Conservation (phyloP, 1,140 invertebrate species). For the Diprion similis region DNA sequence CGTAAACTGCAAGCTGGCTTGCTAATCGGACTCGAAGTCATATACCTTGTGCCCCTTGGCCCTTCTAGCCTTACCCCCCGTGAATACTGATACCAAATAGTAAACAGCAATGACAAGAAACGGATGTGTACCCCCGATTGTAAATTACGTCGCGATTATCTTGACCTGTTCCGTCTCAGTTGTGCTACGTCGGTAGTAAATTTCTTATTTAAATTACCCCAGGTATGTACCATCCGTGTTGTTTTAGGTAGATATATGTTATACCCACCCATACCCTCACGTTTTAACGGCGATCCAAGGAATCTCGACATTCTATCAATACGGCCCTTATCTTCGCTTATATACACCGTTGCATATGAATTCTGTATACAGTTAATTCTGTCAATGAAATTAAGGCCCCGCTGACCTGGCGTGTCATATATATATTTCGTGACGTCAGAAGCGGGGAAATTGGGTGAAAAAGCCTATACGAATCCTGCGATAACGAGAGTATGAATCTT, state of each 20-base stretch:
- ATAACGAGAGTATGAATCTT: too few species aligned
- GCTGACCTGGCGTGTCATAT: too few species aligned
- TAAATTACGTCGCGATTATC: conserved; percentile 38
- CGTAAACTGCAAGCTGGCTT: conserved; percentile 26
- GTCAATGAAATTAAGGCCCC: too few species aligned
- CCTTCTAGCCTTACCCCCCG: conserved; percentile 11
- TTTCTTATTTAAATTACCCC: conserved; percentile 1
- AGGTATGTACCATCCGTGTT: neutral
- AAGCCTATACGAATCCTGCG: too few species aligned
- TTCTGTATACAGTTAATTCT: too few species aligned
- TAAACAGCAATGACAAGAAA: conserved; percentile 26
- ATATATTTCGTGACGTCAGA: too few species aligned
- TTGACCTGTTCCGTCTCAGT: conserved; percentile 8
- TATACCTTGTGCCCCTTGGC: conserved; percentile 30
- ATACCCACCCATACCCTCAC: neutral
- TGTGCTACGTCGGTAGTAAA: neutral
- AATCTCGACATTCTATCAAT: neutral
- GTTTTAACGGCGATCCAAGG: neutral
- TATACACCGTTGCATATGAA: too few species aligned
- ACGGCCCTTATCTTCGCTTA: too few species aligned
- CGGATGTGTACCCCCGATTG: conserved; percentile 35
- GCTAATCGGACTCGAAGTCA: conserved; percentile 38
- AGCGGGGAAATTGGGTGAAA: too few species aligned
- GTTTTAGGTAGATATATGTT: too few species aligned
- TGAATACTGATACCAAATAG: conserved; percentile 22